Evolutionary conservation across 2,113 vertebrate species (phyloP).

Genomic region (Rhombomys opimus): DNA sequence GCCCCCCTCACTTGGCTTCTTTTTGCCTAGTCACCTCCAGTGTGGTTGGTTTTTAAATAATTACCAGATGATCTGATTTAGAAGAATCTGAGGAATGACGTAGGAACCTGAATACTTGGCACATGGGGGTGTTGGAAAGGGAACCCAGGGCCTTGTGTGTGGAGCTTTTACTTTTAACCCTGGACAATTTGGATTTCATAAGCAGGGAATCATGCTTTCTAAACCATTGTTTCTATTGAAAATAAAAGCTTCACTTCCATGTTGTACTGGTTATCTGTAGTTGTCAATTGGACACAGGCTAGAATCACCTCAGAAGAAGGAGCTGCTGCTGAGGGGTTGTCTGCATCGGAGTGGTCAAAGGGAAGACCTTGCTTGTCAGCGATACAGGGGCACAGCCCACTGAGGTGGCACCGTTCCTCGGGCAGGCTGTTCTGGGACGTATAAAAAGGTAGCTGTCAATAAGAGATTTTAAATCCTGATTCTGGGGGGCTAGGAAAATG

Average conservation of each 20-base stretch:
- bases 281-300: not conserved
- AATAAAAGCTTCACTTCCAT: slow-evolving; percentile 21
- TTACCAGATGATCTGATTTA: slow-evolving; percentile 31
- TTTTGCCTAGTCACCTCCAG: not conserved
- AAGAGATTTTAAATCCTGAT: not conserved
- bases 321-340: not conserved
- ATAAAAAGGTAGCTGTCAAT: not conserved
- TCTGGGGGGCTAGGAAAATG: not conserved
- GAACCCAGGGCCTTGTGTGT: not conserved
- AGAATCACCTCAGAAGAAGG: not conserved
- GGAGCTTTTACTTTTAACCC: not conserved
- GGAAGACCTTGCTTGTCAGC: not conserved
- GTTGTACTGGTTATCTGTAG: not conserved
- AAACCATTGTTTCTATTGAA: slow-evolving; percentile 4
- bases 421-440: not conserved
- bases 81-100: slow-evolving; percentile 17
- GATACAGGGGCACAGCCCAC: not conserved
- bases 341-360: not conserved
- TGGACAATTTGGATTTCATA: not conserved
- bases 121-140: not conserved
- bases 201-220: not conserved
- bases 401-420: not conserved
- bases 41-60: slow-evolving; percentile 30
- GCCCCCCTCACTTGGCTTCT: slow-evolving; percentile 25
- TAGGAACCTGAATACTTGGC: not conserved